phyloP scores from a whole-genome alignment of 2,113 vertebrate species.

The Micronycteris hirsuta region DNA sequence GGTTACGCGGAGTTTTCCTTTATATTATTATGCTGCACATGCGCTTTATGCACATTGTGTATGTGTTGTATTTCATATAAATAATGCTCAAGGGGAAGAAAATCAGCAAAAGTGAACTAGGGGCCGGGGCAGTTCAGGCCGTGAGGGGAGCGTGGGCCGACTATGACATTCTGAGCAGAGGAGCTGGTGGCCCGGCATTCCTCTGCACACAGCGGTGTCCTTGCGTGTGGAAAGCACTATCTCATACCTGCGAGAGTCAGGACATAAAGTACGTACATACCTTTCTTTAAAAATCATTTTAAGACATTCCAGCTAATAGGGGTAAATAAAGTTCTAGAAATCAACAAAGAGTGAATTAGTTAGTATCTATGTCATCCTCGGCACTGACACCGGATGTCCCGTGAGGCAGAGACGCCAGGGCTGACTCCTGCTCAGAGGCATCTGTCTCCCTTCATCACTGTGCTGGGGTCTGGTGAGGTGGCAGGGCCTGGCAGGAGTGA shows the following conservation, averaged over 20 bases:
- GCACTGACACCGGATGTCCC: not conserved
- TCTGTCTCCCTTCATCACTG: not conserved
- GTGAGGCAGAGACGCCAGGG: not conserved
- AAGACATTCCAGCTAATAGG: not conserved
- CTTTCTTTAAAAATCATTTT: not conserved
- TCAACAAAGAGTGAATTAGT: not conserved
- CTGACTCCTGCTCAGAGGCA: not conserved
- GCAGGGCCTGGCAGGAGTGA: not conserved
- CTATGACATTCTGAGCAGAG: not conserved
- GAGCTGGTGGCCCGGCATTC: not conserved
- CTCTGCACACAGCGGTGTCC: not conserved
- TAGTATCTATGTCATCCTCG: not conserved
- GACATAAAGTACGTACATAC: too few relatives aligned
- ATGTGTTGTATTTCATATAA: not conserved
- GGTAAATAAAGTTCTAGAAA: not conserved
- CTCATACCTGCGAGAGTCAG: not conserved
- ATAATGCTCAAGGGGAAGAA: not conserved
- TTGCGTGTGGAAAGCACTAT: not conserved
- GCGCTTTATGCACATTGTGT: not conserved
- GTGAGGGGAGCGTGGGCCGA: not conserved
- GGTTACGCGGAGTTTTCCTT: not conserved
- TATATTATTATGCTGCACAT: not conserved
- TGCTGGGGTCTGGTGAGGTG: not conserved
- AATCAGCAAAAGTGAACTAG: not conserved
- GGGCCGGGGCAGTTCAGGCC: not conserved